phyloP scores from a whole-genome alignment of 2,113 vertebrate species.

The Planiliza haematocheilus region DNA sequence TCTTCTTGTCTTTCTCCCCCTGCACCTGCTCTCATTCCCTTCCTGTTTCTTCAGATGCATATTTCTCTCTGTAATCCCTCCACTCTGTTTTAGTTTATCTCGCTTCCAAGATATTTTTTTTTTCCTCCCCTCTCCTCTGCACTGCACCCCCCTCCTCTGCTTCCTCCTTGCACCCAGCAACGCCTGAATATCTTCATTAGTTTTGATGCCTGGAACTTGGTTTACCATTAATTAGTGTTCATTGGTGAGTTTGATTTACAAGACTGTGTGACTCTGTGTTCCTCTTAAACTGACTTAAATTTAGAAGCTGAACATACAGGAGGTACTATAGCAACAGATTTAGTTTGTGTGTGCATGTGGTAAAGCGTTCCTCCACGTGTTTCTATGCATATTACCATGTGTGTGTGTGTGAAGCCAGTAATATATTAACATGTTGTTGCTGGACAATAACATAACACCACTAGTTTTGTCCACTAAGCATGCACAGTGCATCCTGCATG shows the following conservation, averaged over 20 bases:
- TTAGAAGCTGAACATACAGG: background rate
- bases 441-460: too few species aligned
- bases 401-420: too few species aligned
- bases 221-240: constrained; percentile 65
- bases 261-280: constrained; percentile 17
- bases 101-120: background rate
- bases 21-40: background rate
- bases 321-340: background rate
- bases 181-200: constrained; percentile 38
- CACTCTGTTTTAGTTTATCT: background rate
- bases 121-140: background rate
- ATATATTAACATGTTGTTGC: too few species aligned
- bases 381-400: too few species aligned
- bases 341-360: background rate
- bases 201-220: constrained; percentile 17
- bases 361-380: too few species aligned
- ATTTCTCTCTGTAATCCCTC: background rate
- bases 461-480: too few species aligned
- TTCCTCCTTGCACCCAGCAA: background rate
- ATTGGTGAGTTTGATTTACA: constrained; percentile 41
- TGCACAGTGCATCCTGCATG: too few species aligned
- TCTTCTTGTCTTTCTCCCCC: constrained; percentile 24
- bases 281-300: background rate
- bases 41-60: constrained; percentile 18
- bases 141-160: background rate